A percentile compares a stretch with the other conserved stretches of the same genome.
Conservation (phyloP, 2,113 vertebrate species). For the Salminus brasiliensis region DNA sequence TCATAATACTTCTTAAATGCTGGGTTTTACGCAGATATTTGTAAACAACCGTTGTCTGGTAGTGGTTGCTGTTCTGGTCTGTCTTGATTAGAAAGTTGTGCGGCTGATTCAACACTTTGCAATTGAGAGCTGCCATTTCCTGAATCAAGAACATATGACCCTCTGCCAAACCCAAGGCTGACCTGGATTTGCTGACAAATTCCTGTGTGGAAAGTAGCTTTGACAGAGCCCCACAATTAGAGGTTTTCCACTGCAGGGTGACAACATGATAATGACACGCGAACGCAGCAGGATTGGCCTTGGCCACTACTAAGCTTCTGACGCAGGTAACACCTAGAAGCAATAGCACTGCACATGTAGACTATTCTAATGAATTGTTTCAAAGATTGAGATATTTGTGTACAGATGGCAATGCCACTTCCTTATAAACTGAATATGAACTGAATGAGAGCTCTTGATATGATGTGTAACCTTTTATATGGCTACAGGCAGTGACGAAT, state of each 20-base stretch:
- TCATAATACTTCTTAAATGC: no score
- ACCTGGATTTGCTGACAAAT: constrained; percentile 69
- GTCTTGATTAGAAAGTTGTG: constrained; percentile 2
- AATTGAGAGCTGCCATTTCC: constrained; percentile 1
- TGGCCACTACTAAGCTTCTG: constrained; percentile 3
- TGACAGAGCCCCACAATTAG: constrained; percentile 66
- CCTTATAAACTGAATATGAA: neutral
- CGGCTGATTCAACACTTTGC: neutral
- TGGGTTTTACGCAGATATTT: neutral
- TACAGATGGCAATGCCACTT: neutral
- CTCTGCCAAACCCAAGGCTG: constrained; percentile 62
- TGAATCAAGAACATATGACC: constrained; percentile 24
- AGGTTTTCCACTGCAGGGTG: constrained; percentile 64
- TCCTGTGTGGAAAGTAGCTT: constrained; percentile 63
- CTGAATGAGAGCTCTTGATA: neutral
- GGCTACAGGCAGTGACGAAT: neutral
- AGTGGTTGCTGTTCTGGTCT: constrained; percentile 11
- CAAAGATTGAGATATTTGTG: neutral
- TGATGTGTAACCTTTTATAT: neutral
- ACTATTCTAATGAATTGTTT: neutral
- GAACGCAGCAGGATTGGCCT: constrained; percentile 45
- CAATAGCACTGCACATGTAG: neutral
- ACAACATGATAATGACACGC: constrained; percentile 68
- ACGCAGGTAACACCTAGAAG: neutral
- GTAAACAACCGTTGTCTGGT: constrained; percentile 15